Evolutionary conservation across 1,140 invertebrate species (phyloP).

Genomic region (Dinothrombium tinctorium): DNA sequence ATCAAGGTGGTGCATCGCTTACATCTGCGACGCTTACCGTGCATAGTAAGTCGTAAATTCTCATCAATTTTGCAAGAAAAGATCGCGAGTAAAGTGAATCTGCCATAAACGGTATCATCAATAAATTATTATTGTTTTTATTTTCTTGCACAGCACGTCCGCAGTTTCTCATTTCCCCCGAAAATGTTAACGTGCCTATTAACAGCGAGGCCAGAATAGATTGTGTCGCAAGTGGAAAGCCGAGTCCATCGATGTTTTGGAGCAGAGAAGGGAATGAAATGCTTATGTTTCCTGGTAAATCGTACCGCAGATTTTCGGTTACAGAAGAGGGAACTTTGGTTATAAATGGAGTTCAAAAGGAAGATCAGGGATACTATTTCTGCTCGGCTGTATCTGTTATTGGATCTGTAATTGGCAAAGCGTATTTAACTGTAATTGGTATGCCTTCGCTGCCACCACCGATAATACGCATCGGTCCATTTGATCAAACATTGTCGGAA

Average conservation of each 20-base stretch:
- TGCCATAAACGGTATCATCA: too few species aligned
- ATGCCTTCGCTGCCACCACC: conserved; percentile 59
- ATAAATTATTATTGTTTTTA: too few species aligned
- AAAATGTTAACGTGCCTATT: too few species aligned
- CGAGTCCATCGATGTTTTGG: conserved; percentile 64
- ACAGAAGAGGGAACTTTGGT: conserved; percentile 43
- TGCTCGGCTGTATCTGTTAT: conserved; percentile 52
- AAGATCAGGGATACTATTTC: conserved; percentile 60
- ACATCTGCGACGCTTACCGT: neutral
- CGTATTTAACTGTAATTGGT: too few species aligned
- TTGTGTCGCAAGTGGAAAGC: conserved; percentile 58
- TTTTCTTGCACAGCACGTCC: too few species aligned
- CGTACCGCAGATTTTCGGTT: conserved; percentile 46
- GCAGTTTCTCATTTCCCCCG: too few species aligned
- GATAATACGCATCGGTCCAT: conserved; percentile 69
- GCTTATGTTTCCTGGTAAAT: conserved; percentile 58
- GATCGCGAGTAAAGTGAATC: too few species aligned
- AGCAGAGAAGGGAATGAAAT: conserved; percentile 43
- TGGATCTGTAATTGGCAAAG: conserved; percentile 46
- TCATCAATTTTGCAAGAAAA: too few species aligned
- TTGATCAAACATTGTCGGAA: conserved; percentile 64
- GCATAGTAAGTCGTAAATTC: neutral
- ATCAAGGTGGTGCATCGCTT: neutral
- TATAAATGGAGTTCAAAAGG: conserved; percentile 44
- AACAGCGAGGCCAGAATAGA: conserved; percentile 53